Evolutionary conservation across 2,797 vertebrate genomes (phyloP), one percentile per base, ranked within the genome.

Genomic region (Poeciliopsis paucimaculata): DNA sequence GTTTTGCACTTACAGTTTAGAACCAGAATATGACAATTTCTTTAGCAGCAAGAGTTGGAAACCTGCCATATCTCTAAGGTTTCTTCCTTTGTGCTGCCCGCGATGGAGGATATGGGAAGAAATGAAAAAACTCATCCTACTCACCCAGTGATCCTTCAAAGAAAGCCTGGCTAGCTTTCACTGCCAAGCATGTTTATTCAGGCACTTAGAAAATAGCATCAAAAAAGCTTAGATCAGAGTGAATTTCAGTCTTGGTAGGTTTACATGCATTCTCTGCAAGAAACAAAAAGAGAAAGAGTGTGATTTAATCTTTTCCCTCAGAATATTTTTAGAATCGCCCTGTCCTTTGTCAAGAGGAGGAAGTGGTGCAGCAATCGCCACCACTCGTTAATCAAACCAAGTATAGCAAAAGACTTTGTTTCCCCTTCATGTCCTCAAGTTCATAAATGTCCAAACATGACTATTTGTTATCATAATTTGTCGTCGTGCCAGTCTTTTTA

Each of bases 91-190:
- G 49, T 80, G 77, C 72, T 74, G 80, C 57, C 26, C 43, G 47
- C 73, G 84, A 85, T 53, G 45, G 34, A 78, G 62, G 73, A 87
- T 78, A 81, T 71, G 70, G 39, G 57, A 81, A 81, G 31, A 85
- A 82, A 70, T 76, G 77, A 85, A 79, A 86, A 80, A 87, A 78
- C 79, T 86, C 85, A 80, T 89, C 86, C 86, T 86, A 79, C 87
- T 91, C 83, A 66, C 78, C 36, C 86, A 84, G 77, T 89, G 86
- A 93, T 89, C 87, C 84, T 89, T 86, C 87, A 86, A 90, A 87
- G 81, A 87, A 75, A 83, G 82, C 70, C 87, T 85, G 87, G 71
- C 79, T 80, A 76, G 84, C 73, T 88, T 79, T 89, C 82, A 77
- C 81, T 75, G 83, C 88, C 87, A 88, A 85, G 87, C 79, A 90